Percentiles rank a stretch among this genome's conserved stretches.
Conservation (phyloP, 64 coral and sea anemone genomes). For the Pachyseris speciosa region DNA sequence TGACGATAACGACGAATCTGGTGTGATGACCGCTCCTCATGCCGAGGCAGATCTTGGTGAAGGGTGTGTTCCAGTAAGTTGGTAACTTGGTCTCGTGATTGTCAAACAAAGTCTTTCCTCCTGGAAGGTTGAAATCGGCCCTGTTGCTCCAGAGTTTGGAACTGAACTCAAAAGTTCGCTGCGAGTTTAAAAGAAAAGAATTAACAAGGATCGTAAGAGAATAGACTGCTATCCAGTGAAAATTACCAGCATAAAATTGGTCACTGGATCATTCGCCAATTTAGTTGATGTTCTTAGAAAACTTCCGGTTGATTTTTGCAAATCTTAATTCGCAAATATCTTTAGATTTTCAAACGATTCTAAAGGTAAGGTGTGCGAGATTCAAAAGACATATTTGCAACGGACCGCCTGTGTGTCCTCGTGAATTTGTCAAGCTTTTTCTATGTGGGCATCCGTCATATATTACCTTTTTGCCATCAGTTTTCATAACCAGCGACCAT, state of each 20-base stretch:
- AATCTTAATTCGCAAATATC: no score
- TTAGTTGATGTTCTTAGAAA: no score
- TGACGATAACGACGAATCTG: background rate
- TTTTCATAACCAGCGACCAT: background rate
- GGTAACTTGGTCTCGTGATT: slow-evolving; percentile 42
- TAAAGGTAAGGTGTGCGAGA: no score
- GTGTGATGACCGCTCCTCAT: background rate
- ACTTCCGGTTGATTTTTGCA: no score
- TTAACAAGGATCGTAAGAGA: slow-evolving; percentile 13
- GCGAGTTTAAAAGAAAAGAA: no score
- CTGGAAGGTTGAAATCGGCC: background rate
- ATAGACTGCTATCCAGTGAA: no score
- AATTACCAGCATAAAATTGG: background rate
- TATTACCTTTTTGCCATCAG: background rate
- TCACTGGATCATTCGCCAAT: background rate
- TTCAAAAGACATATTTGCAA: no score
- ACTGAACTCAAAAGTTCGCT: slow-evolving; percentile 28
- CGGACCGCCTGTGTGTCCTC: no score
- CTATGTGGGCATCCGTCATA: no score
- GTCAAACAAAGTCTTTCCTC: background rate
- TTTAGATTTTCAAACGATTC: no score
- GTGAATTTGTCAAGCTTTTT: no score
- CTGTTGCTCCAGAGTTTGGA: slow-evolving; percentile 23
- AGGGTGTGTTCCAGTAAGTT: slow-evolving; percentile 22
- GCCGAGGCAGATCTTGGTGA: slow-evolving; percentile 30